Conservation (phyloP, 1,140 invertebrate species). For the Ladona fulva region DNA sequence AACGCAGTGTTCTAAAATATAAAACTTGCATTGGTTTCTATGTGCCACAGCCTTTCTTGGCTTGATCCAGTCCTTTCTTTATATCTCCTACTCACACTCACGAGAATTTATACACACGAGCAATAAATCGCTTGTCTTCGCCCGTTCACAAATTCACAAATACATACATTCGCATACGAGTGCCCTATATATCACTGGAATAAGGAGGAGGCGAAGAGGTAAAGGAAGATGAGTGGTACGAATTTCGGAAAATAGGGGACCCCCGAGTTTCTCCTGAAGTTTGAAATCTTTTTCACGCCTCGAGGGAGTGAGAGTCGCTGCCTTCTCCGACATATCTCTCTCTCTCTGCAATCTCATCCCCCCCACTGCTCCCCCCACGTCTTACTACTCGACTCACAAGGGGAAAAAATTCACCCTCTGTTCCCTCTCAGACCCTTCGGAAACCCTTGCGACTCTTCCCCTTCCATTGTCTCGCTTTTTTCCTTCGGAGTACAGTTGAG, state of each 20-base stretch:
- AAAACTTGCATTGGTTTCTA: too few relatives aligned
- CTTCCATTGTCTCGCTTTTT: not conserved
- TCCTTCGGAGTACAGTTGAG: not conserved
- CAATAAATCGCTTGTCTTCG: too few relatives aligned
- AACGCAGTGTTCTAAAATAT: too few relatives aligned
- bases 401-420: not conserved
- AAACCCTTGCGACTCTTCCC: not conserved
- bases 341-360: not conserved
- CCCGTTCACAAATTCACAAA: too few relatives aligned
- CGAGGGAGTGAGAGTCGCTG: not conserved
- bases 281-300: slow-evolving; percentile 9
- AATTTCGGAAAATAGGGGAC: not conserved
- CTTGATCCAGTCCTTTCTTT: too few relatives aligned
- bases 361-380: not conserved
- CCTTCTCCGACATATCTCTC: not conserved
- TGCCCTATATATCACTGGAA: too few relatives aligned
- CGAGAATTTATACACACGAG: too few relatives aligned
- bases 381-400: not conserved
- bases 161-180: too few relatives aligned
- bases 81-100: too few relatives aligned
- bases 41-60: too few relatives aligned
- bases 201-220: not conserved
- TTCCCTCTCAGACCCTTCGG: too few relatives aligned
- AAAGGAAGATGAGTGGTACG: not conserved
- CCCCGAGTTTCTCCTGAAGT: not conserved